phyloP scores from a whole-genome alignment of 1,140 invertebrate species.

The Camponotus pennsylvanicus region DNA sequence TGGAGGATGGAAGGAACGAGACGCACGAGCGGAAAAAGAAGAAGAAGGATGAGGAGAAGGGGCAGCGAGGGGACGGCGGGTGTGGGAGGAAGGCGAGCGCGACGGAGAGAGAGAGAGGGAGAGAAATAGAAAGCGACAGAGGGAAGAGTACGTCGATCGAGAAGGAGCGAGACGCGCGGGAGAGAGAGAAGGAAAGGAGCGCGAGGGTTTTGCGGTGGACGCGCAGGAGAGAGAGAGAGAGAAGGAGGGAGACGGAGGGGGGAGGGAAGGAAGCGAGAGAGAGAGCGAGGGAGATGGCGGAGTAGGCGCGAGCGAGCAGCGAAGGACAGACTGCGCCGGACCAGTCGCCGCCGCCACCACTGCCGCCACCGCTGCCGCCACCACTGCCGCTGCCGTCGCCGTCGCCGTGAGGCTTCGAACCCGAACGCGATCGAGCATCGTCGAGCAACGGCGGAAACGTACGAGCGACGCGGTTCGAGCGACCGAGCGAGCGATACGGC shows the following conservation, averaged over 20 bases:
- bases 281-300: slow-evolving; percentile 25
- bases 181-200: slow-evolving; percentile 2
- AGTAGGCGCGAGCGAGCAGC: neutral
- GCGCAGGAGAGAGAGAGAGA: neutral
- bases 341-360: slow-evolving; percentile 23
- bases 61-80: neutral
- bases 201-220: no score
- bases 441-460: slow-evolving; percentile 70
- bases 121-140: neutral
- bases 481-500: slow-evolving; percentile 68
- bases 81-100: slow-evolving; percentile 21
- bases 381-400: neutral
- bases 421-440: slow-evolving; percentile 62
- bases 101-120: slow-evolving; percentile 9
- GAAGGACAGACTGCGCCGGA: slow-evolving; percentile 45
- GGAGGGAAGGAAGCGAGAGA: slow-evolving; percentile 5
- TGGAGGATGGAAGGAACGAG: slow-evolving; percentile 31
- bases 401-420: slow-evolving; percentile 70
- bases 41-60: slow-evolving; percentile 9
- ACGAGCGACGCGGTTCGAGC: slow-evolving; percentile 73
- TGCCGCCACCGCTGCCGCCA: neutral
- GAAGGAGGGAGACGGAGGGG: neutral
- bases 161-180: slow-evolving; percentile 3
- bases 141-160: slow-evolving; percentile 10
- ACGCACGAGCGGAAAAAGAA: slow-evolving; percentile 10